Evolutionary conservation across 2,888 invertebrate genomes (phyloP).

Genomic region (Schizotus pectinicornis): DNA sequence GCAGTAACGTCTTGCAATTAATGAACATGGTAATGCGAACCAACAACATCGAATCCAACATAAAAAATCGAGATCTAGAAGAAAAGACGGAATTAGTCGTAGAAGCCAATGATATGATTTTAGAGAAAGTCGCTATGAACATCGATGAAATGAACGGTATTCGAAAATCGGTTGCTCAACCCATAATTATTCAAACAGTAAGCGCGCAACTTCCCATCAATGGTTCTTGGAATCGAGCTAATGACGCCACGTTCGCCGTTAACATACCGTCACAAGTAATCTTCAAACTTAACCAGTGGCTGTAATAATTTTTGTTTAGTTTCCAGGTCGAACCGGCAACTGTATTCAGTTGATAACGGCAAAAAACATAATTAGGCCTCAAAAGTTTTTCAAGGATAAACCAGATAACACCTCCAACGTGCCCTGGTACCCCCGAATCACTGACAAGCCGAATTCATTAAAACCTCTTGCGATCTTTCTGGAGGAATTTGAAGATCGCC

Average conservation of each 20-base stretch:
- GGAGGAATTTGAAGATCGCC: slow-evolving; percentile 68
- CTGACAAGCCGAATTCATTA: slow-evolving; percentile 85
- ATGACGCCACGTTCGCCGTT: slow-evolving; percentile 47
- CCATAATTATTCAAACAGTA: slow-evolving; percentile 60
- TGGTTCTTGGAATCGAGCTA: slow-evolving; percentile 68
- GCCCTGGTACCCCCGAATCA: slow-evolving; percentile 84
- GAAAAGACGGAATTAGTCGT: slow-evolving; percentile 78
- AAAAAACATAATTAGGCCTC: slow-evolving; percentile 80
- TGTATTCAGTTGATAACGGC: slow-evolving; percentile 68
- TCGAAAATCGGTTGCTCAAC: slow-evolving; percentile 61
- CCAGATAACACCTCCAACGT: slow-evolving; percentile 77
- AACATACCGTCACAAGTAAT: slow-evolving; percentile 30
- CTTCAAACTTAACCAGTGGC: background rate
- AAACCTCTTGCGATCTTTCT: slow-evolving; percentile 79
- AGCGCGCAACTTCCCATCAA: slow-evolving; percentile 56
- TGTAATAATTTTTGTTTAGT: background rate
- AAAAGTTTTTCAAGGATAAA: slow-evolving; percentile 81
- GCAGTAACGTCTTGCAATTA: slow-evolving; percentile 67
- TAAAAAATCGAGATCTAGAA: slow-evolving; percentile 64
- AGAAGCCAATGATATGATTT: slow-evolving; percentile 82
- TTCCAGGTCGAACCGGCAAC: slow-evolving; percentile 24
- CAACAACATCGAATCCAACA: slow-evolving; percentile 64
- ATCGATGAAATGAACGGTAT: slow-evolving; percentile 73
- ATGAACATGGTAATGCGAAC: slow-evolving; percentile 64
- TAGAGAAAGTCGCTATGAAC: slow-evolving; percentile 79